These are phyloP conservation scores for Phyllotreta cruciferae DNA, from an alignment of 2,888 invertebrate species.

Conservation along the genomic window DNA sequence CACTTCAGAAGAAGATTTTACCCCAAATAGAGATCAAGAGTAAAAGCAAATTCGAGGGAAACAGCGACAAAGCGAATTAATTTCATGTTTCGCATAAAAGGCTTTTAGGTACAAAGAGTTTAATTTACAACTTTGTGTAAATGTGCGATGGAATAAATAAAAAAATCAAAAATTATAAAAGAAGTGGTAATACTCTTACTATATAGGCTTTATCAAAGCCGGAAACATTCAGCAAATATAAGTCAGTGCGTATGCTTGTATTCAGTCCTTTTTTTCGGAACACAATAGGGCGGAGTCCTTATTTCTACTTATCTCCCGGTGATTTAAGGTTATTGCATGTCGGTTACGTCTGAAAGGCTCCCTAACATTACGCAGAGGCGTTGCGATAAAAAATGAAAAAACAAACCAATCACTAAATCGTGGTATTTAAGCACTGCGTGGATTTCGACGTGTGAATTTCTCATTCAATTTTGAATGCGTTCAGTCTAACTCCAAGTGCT, in stretches of 20 bases:
- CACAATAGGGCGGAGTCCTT: background rate
- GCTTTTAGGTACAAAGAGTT: no score
- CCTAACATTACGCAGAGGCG: no score
- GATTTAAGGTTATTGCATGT: slow-evolving; percentile 13
- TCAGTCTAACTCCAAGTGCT: slow-evolving; percentile 12
- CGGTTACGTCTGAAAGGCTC: background rate
- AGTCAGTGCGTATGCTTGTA: slow-evolving; percentile 6
- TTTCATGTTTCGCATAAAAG: no score
- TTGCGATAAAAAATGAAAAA: no score
- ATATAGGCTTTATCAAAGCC: slow-evolving; percentile 1
- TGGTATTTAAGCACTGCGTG: no score
- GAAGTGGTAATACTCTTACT: background rate
- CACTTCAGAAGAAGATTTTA: slow-evolving; percentile 31
- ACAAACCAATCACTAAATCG: no score
- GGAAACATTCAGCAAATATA: slow-evolving; percentile 13
- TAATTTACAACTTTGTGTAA: no score
- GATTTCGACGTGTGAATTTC: no score
- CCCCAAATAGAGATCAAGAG: slow-evolving; percentile 6
- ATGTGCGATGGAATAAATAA: background rate
- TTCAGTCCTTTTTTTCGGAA: slow-evolving; percentile 5
- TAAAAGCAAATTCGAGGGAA: background rate
- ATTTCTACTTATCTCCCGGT: slow-evolving; percentile 3
- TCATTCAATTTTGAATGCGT: slow-evolving; percentile 1
- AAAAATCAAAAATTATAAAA: background rate
- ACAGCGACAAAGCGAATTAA: background rate